Conservation (phyloP, 2,888 invertebrate species). For the Tinea semifulvella region DNA sequence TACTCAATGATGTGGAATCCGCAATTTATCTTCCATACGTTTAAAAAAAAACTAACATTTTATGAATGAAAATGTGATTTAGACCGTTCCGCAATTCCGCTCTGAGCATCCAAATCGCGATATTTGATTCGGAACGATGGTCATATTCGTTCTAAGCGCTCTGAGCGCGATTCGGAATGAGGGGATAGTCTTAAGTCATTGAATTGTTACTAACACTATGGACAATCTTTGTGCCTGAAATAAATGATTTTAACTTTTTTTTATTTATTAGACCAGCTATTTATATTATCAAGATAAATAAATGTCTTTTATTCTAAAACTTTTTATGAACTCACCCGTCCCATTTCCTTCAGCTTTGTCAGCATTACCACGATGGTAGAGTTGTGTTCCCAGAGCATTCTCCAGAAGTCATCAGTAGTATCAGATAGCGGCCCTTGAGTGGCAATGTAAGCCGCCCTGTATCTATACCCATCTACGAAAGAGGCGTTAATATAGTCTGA, state of each 20-base stretch:
- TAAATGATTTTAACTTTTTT: slow-evolving; percentile 10
- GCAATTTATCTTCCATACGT: too few relatives aligned
- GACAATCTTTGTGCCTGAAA: slow-evolving; percentile 2
- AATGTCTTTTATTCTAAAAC: too few relatives aligned
- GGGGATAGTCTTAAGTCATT: too few relatives aligned
- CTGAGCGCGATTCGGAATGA: too few relatives aligned
- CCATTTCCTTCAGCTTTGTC: slow-evolving; percentile 97
- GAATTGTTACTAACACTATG: too few relatives aligned
- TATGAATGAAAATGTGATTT: too few relatives aligned
- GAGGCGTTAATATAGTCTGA: slow-evolving; percentile 99
- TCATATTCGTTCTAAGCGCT: too few relatives aligned
- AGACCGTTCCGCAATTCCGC: too few relatives aligned
- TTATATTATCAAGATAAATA: background rate
- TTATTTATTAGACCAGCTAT: background rate
- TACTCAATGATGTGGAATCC: too few relatives aligned
- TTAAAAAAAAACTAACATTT: too few relatives aligned
- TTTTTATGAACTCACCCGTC: slow-evolving; percentile 74
- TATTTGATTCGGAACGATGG: too few relatives aligned
- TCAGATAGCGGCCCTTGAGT: slow-evolving; percentile 98
- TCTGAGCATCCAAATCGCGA: too few relatives aligned
- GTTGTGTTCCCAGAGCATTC: slow-evolving; percentile 99
- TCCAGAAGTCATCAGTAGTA: slow-evolving; percentile 98
- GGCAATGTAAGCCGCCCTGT: slow-evolving; percentile 95
- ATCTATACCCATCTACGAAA: slow-evolving; percentile 95
- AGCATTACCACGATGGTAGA: slow-evolving; percentile 99